Base-by-base conservation (phyloP, 1,140 invertebrate genomes). In the Drosophila malerkotliana region DNA sequence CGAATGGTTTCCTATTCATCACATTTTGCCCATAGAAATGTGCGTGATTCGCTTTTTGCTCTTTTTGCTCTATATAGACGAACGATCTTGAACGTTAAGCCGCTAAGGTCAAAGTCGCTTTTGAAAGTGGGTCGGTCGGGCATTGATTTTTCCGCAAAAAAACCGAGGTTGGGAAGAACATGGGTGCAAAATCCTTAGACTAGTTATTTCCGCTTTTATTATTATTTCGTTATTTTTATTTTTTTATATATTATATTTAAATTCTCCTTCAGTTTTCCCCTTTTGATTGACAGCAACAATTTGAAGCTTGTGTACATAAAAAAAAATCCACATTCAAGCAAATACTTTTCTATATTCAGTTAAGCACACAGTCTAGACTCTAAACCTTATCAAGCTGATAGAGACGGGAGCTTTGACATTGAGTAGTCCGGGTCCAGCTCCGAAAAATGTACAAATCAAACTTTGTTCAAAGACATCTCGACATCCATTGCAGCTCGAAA, bases 41-140 rank as follows among this genome's bases (percentile, higher is more conserved):
- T 66, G 72, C 72, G 61, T 75, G 44, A 41, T 41, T 32, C 49
- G 10, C 10, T 8, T 48, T 28, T 5, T 8, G n/a, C n/a, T n/a
- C n/a, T 10, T 52, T 37, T 52, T 28, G 18, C 14, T 37, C 72
- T 51, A 30, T 44, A 58, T 30, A 15, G 49, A 60, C 63, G 60
- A 30, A 72, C 73, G 80, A 84, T 84, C 81, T 84, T 84, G 81
- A 85, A 74, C 72, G 54, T 64, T 47, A 57, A 53, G 69, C 49
- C 51, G 63, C 44, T 85, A 84, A 84, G 81, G 81, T 85, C 81
- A 84, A 80, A 85, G 77, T 60, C 74, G 73, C 28, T 59, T 69
- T 64, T 45, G 32, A 53, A 52, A 51, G 73, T 60, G 30, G 75
- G 74, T 51, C 59, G 58, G 47, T 51, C 59, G 58, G 51, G 32